Percentiles rank a stretch among this genome's conserved stretches.
phyloP scores from a whole-genome alignment of 2,888 invertebrate species.

The Drosophila koepferae region DNA sequence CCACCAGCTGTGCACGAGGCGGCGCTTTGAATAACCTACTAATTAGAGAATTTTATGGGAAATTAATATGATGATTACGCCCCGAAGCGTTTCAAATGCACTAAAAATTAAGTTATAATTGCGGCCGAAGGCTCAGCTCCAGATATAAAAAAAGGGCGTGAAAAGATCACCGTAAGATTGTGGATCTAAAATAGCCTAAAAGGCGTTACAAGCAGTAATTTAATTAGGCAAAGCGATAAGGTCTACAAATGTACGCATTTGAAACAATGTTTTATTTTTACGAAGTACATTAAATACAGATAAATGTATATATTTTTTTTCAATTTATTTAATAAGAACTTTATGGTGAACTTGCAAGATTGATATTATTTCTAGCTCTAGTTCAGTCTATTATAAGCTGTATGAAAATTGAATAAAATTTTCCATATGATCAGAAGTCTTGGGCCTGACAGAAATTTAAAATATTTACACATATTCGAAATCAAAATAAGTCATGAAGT shows the following conservation, averaged over 20 bases:
- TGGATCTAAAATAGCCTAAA: conserved; percentile 13
- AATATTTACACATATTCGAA: no score
- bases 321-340: no score
- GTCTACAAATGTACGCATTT: not conserved
- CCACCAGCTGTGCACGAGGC: conserved; percentile 60
- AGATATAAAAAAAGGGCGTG: conserved; percentile 12
- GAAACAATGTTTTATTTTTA: not conserved
- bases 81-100: conserved; percentile 43
- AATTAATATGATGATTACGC: conserved; percentile 70
- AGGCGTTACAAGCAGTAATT: conserved; percentile 42
- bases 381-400: no score
- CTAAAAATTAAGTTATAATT: conserved; percentile 69
- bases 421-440: no score
- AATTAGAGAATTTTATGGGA: conserved; percentile 72
- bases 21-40: conserved; percentile 67
- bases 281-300: not conserved
- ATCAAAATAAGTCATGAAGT: no score
- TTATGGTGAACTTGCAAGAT: no score
- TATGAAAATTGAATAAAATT: no score
- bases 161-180: conserved; percentile 16
- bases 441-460: no score
- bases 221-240: conserved; percentile 33
- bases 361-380: no score
- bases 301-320: no score
- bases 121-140: conserved; percentile 23